Percentiles rank a stretch among this genome's conserved stretches.
These are phyloP conservation scores for Riparia riparia DNA, from an alignment of 2,113 vertebrate genomes.

Conservation along the genomic window DNA sequence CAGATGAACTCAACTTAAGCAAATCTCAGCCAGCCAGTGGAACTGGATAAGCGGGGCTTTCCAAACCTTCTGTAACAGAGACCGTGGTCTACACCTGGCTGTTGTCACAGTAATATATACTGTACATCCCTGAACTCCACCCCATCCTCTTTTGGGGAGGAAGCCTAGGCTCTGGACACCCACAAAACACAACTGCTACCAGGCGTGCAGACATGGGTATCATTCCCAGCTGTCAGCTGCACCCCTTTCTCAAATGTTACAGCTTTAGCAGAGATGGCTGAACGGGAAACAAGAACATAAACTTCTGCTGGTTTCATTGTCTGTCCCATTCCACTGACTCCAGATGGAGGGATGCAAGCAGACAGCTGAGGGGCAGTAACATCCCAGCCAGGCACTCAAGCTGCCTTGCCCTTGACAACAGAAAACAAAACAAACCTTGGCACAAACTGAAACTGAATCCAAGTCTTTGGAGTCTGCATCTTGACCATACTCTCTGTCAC, in stretches of 20 bases:
- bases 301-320: neutral
- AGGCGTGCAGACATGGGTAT: neutral
- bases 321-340: neutral
- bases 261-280: neutral
- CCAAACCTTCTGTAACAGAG: neutral
- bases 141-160: neutral
- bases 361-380: neutral
- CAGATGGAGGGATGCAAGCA: neutral
- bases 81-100: neutral
- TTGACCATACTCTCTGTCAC: neutral
- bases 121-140: neutral
- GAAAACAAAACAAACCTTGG: neutral
- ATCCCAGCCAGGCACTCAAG: neutral
- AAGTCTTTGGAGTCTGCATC: neutral
- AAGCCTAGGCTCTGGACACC: neutral
- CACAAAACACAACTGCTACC: neutral
- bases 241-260: neutral
- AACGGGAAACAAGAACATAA: slow-evolving; percentile 6
- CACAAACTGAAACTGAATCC: neutral
- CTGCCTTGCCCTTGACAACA: neutral
- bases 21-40: neutral
- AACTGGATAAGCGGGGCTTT: neutral
- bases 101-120: neutral
- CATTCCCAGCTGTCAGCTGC: neutral
- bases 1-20: neutral